Base-by-base conservation (phyloP, 2,113 vertebrate genomes). In the Hystrix cristata region DNA sequence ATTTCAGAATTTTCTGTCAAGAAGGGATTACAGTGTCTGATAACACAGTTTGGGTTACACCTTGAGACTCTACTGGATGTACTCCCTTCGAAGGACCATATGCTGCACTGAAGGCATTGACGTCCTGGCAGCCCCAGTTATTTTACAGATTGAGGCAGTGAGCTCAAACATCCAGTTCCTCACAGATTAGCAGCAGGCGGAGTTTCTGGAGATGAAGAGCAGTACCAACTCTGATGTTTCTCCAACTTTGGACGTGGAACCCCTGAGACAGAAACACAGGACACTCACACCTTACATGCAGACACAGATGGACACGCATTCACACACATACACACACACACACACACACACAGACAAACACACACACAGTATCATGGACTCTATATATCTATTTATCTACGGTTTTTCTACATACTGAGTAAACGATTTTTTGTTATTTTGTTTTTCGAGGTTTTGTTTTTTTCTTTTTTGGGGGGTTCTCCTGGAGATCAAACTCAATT, bases 71-170 rank as follows among this genome's bases (percentile, higher is more conserved):
- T 57, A 2, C 23, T 29, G 12, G 65, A 13, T 13, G n/a, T 4
- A 51, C 11, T 9, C 18, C 21, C 46, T 69, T 31, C 10, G 10
- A 65, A 72, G 48, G 21, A 1, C 15, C 31, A 18, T 5, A 65
- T 74, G 55, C n/a, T 4, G 7, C 0, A n/a, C 10, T 21, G 5
- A 2, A 10, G 29, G 5, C 43, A 46, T 18, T 4, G 48, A 51
- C 27, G 25, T 79, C 27, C 1, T 6, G 7, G 38, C 18, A 78
- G 18, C 16, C 23, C 25, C 19, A 7, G n/a, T 64, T 8, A 4
- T 7, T 21, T 48, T 16, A 38, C 55, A 60, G 48, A 29, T 46
- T 25, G 29, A 18, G 25, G 14, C 34, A 34, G 15, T 91, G 4
- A 86, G 8, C 76, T 34, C 64, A 65, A 65, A 55, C 1, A 48